Conservation (phyloP, 1,140 invertebrate species). For the Dinoponera quadriceps region DNA sequence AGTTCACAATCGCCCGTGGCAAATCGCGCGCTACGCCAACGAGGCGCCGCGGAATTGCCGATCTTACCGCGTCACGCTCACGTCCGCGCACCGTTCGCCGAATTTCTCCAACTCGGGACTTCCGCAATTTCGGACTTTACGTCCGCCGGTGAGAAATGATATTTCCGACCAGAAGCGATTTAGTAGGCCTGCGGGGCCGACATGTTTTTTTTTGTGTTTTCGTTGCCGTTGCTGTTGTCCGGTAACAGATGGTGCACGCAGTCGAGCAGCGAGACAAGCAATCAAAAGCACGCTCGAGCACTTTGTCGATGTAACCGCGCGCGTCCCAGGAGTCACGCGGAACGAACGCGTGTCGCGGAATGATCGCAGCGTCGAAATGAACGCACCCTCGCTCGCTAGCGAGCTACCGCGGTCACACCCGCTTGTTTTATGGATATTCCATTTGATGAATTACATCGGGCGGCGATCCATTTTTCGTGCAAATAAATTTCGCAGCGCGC, state of each 20-base stretch:
- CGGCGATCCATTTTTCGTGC: constrained; percentile 48
- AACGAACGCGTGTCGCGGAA: constrained; percentile 7
- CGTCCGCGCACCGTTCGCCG: no score
- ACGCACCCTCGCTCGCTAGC: not conserved
- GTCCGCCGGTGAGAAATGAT: not conserved
- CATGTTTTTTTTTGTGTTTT: not conserved
- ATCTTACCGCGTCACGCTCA: no score
- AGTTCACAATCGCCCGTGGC: no score
- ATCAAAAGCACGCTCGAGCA: constrained; percentile 45
- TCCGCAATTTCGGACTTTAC: no score
- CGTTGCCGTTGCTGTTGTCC: no score
- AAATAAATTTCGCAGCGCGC: constrained; percentile 41
- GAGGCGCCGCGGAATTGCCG: no score
- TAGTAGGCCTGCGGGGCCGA: not conserved
- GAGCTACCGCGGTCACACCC: no score
- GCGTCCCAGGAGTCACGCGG: constrained; percentile 35
- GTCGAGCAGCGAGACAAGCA: constrained; percentile 28
- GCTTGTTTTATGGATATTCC: constrained; percentile 10
- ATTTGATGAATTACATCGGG: constrained; percentile 53
- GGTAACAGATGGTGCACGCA: not conserved
- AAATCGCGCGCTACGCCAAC: no score
- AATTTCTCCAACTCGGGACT: no score
- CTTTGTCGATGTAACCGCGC: constrained; percentile 26
- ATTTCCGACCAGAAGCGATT: not conserved
- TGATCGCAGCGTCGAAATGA: no score